A percentile compares a stretch with the other conserved stretches of the same genome.
phyloP scores from a whole-genome alignment of 2,888 invertebrate species.

The Syrista parreyssii region DNA sequence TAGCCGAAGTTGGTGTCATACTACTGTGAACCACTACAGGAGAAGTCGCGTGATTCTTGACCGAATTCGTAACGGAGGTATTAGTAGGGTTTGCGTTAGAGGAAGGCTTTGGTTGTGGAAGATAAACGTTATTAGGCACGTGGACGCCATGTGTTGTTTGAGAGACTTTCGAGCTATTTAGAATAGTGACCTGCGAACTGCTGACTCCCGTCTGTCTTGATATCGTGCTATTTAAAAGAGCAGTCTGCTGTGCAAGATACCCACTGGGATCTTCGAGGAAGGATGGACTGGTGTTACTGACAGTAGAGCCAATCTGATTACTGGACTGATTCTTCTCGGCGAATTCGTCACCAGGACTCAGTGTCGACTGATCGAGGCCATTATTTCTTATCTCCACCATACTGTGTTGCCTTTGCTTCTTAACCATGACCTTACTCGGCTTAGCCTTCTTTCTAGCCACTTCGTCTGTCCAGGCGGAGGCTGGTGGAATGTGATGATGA shows the following conservation, averaged over 20 bases:
- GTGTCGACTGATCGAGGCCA: constrained; percentile 49
- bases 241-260: constrained; percentile 91
- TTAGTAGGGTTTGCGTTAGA: constrained; percentile 57
- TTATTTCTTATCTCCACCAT: constrained; percentile 63
- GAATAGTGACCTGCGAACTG: constrained; percentile 56
- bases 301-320: constrained; percentile 34
- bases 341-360: constrained; percentile 54
- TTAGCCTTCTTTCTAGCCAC: constrained; percentile 72
- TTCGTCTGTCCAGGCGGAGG: constrained; percentile 70
- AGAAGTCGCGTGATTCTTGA: constrained; percentile 59
- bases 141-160: constrained; percentile 35
- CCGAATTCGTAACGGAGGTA: constrained; percentile 43
- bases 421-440: constrained; percentile 65
- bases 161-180: constrained; percentile 42
- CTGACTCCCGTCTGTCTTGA: constrained; percentile 72
- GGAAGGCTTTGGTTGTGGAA: constrained; percentile 55
- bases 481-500: constrained; percentile 75
- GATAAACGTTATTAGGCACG: constrained; percentile 41
- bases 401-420: constrained; percentile 69
- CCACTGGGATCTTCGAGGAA: constrained; percentile 94
- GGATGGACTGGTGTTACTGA: constrained; percentile 74
- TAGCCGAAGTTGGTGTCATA: constrained; percentile 56
- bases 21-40: constrained; percentile 62
- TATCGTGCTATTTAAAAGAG: constrained; percentile 85
- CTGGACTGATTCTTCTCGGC: constrained; percentile 39